Percentiles rank a stretch among this genome's conserved stretches.
These are phyloP conservation scores for Engraulis encrasicolus DNA, from an alignment of 2,113 vertebrate species.

Conservation along the genomic window DNA sequence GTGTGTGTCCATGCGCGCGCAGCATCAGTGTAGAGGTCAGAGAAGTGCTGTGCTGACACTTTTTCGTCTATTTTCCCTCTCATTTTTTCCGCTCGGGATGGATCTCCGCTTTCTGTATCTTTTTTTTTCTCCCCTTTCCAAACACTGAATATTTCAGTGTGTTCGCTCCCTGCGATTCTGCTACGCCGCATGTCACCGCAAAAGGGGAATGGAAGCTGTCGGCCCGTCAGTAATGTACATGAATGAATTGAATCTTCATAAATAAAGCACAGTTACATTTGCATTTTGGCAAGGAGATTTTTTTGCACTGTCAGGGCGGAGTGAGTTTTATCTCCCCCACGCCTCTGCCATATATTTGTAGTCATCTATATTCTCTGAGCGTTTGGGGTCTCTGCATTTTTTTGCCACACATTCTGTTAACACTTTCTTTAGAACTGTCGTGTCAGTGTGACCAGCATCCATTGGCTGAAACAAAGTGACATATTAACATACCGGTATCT, in stretches of 20 bases:
- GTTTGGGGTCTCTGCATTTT: background rate
- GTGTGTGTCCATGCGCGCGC: too few relatives aligned
- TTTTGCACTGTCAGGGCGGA: background rate
- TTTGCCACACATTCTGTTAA: background rate
- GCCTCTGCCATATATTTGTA: background rate
- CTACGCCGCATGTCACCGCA: constrained; percentile 49
- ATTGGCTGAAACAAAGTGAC: too few relatives aligned
- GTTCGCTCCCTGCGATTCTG: constrained; percentile 48
- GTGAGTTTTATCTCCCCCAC: background rate
- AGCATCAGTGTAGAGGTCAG: constrained; percentile 38
- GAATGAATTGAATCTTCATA: constrained; percentile 46
- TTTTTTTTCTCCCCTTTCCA: too few relatives aligned
- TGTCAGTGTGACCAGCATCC: too few relatives aligned
- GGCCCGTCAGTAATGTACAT: constrained; percentile 26
- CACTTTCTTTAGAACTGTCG: background rate
- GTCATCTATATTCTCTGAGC: background rate
- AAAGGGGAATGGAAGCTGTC: constrained; percentile 49
- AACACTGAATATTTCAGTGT: constrained; percentile 55
- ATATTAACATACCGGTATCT: too few relatives aligned
- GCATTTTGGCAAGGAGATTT: background rate
- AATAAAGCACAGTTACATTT: constrained; percentile 25
- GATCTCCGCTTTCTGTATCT: constrained; percentile 12
- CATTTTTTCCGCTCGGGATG: background rate
- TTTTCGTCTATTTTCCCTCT: background rate
- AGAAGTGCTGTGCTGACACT: constrained; percentile 5